Percentiles rank a stretch among this genome's conserved stretches.
phyloP scores from a whole-genome alignment of 1,140 invertebrate species.

The Drosophila prosaltans region DNA sequence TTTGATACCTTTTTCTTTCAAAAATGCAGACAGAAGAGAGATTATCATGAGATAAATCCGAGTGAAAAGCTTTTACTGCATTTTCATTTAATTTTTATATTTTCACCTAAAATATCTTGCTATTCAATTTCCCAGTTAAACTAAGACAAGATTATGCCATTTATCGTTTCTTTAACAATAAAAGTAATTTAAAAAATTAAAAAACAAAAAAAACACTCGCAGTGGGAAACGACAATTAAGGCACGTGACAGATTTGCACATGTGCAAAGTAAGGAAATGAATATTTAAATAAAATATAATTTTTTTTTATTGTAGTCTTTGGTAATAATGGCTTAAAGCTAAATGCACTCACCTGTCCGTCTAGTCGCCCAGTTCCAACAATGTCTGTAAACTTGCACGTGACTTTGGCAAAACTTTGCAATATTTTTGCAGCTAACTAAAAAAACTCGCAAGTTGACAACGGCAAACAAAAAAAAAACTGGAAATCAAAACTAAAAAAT shows the following conservation, averaged over 20 bases:
- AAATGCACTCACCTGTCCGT: conserved; percentile 43
- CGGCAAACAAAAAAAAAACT: conserved; percentile 47
- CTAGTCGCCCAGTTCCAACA: conserved; percentile 40
- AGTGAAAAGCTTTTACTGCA: not conserved
- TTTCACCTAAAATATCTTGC: not conserved
- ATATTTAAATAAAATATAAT: conserved; percentile 41
- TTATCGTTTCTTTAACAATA: not conserved
- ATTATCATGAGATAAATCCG: not conserved
- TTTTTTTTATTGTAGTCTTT: conserved; percentile 36
- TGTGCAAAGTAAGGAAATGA: conserved; percentile 16
- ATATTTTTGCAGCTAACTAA: conserved; percentile 72
- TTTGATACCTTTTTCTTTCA: too few relatives aligned
- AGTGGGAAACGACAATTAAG: not conserved
- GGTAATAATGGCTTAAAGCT: conserved; percentile 36
- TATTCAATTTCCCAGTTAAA: not conserved
- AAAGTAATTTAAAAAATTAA: not conserved
- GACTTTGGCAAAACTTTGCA: conserved; percentile 69
- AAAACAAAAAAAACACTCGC: not conserved
- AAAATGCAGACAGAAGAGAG: not conserved
- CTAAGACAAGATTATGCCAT: not conserved
- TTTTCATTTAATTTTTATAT: not conserved
- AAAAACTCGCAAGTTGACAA: conserved; percentile 57
- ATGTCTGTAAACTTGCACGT: conserved; percentile 80
- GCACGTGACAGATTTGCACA: conserved; percentile 6
- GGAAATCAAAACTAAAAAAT: conserved; percentile 80